phyloP scores from a whole-genome alignment of 1,140 invertebrate species.

The Nixonia krombeini region DNA sequence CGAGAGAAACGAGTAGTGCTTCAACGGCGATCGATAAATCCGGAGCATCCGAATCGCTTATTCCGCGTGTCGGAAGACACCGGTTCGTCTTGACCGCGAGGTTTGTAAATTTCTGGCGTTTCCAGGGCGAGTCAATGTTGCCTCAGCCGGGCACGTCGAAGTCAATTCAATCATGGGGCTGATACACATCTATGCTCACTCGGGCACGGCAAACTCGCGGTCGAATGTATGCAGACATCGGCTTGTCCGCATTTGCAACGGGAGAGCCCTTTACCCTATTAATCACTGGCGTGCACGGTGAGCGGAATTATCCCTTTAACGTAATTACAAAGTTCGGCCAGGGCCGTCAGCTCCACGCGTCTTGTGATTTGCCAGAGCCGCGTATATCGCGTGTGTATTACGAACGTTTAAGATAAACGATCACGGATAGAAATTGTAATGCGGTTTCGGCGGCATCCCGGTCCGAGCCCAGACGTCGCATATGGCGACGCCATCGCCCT shows the following conservation, averaged over 20 bases:
- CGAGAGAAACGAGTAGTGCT: too few relatives aligned
- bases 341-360: not conserved
- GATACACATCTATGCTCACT: slow-evolving; percentile 17
- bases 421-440: too few relatives aligned
- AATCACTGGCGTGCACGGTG: slow-evolving; percentile 8
- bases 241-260: not conserved
- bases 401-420: not conserved
- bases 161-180: slow-evolving; percentile 27
- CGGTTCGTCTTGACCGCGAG: slow-evolving; percentile 12
- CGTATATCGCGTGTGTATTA: not conserved
- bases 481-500: too few relatives aligned
- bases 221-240: slow-evolving; percentile 7
- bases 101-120: slow-evolving; percentile 21
- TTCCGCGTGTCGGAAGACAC: slow-evolving; percentile 16
- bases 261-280: slow-evolving; percentile 12
- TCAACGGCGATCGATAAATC: too few relatives aligned
- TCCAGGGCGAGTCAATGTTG: slow-evolving; percentile 27
- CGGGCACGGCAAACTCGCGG: slow-evolving; percentile 1
- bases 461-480: too few relatives aligned
- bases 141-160: slow-evolving; percentile 17
- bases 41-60: slow-evolving; percentile 16
- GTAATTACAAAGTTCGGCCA: slow-evolving; percentile 14
- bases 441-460: too few relatives aligned
- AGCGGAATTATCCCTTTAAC: slow-evolving; percentile 6
- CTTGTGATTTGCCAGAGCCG: slow-evolving; percentile 1